Evolutionary conservation across 1,140 invertebrate genomes (phyloP), one percentile per base, ranked within the genome.

Genomic region (Dinothrombium tinctorium): DNA sequence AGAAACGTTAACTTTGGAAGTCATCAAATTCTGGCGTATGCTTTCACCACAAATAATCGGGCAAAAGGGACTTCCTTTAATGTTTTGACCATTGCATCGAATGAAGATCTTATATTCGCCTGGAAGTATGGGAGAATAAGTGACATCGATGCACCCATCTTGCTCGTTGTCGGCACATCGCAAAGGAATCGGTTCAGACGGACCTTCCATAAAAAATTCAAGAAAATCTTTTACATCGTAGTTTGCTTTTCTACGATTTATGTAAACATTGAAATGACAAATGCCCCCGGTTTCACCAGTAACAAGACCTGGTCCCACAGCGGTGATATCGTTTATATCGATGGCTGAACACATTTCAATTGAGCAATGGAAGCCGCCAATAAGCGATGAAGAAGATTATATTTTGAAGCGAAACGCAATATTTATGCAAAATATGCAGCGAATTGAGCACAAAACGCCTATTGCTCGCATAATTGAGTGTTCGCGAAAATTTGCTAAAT

Each of bases 11-110:
- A 40, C 38, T 32, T 40, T 40, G 14, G 38, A 29, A 4, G 29
- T 40, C 19, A 40, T 9, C 11, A 19, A 31, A 11, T 14, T 20
- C 12, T 19, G 17, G 20, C n/a, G 14, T 7, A 40, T 40, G 32
- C 26, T 31, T 40, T 40, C 38, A 8, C 38, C 38, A 21, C 22
- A 26, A 9, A 40, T 21, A 12, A 20, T 29, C n/a, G 32, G 14
- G 19, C 32, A 22, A 14, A 40, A 40, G 4, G 38, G 38, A 31
- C 26, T 31, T 40, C 38, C 38, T 3, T 4, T 19, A 19, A 40
- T 40, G 6, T 40, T 15, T 31, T 40, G 20, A 31, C 28, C 28
- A 4, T 32, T 26, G 22, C 22, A 40, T 15, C 8, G 11, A 19
- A 40, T 40, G 20, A n/a, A 20, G 11, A 40, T 15, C 5, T 15